Evolutionary conservation across 2,888 invertebrate genomes (phyloP), one percentile per base, ranked within the genome.

Genomic region (Acleris emargana): DNA sequence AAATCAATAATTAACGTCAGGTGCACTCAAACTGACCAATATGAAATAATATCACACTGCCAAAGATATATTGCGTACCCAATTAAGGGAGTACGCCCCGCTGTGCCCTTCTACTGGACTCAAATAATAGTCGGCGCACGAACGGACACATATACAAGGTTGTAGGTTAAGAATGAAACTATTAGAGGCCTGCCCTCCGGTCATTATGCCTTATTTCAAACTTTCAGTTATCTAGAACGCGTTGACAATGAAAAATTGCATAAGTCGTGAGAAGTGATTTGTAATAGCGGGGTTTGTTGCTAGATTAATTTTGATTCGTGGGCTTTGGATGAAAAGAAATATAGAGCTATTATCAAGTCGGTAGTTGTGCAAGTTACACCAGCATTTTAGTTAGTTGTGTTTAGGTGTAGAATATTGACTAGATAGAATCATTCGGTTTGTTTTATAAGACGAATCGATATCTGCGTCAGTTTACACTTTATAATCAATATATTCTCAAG

Each of bases 11-110:
- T 61, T 63, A 62, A 59, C 58, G 50, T 67, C 58, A 62, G 58
- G 55, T 58, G 58, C 42, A 54, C 58, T 62, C 42, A 62, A 45
- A 61, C 51, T 67, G 67, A 73, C 82, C 83, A 83, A 79, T 83
- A 72, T 71, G 70, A 70, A 76, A 70, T 68, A 72, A 69, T 68
- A 68, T 68, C 68, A 77, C 75, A 73, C 71, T 78, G 76, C 80
- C 79, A 80, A 82, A 82, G 81, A 77, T 74, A 84, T 91, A 92
- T 91, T 86, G 89, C 87, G 77, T 84, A 84, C 80, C 91, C 91
- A 92, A 92, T 92, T 91, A 91, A 87, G 90, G 91, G 77, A 72
- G 73, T 74, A 78, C 91, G 80, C 89, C 91, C 91, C 82, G 91
- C 91, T 91, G 91, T 11, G 76, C 78, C 71, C 73, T 75, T 87